Percentiles rank a stretch among this genome's conserved stretches.
phyloP scores from a whole-genome alignment of 2,797 vertebrate genomes.

The Rousettus madagascariensis region DNA sequence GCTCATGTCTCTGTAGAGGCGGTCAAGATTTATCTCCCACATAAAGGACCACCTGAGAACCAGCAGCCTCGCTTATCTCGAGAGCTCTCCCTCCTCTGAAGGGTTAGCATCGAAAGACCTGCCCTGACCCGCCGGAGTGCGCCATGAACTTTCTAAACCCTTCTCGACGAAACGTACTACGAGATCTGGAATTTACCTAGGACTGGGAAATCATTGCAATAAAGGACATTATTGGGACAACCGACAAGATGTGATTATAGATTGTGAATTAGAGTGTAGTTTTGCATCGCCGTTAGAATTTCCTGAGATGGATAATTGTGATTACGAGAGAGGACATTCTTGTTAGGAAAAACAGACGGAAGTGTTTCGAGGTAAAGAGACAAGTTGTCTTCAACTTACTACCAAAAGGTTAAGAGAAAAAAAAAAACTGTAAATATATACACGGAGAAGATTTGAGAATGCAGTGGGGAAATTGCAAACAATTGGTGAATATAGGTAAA shows the following conservation, averaged over 20 bases:
- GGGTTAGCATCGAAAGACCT: not conserved
- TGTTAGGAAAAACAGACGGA: not conserved
- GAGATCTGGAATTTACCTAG: not conserved
- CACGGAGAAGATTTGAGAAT: not conserved
- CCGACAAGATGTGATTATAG: not conserved
- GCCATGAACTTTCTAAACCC: not conserved
- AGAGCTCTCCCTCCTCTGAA: not conserved
- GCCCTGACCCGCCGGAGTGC: rapidly evolving
- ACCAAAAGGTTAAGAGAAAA: not conserved
- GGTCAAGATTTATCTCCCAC: not conserved
- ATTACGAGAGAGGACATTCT: not conserved
- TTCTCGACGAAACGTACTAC: not conserved
- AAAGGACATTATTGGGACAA: too few species aligned
- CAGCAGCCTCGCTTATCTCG: not conserved
- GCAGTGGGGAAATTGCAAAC: not conserved
- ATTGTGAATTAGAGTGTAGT: not conserved
- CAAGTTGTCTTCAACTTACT: not conserved
- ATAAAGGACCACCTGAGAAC: not conserved
- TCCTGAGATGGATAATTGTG: not conserved
- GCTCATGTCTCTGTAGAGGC: not conserved
- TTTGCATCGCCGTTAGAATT: not conserved
- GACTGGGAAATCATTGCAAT: rapidly evolving
- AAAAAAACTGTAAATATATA: too few species aligned
- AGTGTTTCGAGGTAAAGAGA: not conserved
- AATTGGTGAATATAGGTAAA: not conserved